Evolutionary conservation across 2,113 vertebrate species (phyloP), one percentile per base, ranked within the genome.

Genomic region (Chaetops frenatus): DNA sequence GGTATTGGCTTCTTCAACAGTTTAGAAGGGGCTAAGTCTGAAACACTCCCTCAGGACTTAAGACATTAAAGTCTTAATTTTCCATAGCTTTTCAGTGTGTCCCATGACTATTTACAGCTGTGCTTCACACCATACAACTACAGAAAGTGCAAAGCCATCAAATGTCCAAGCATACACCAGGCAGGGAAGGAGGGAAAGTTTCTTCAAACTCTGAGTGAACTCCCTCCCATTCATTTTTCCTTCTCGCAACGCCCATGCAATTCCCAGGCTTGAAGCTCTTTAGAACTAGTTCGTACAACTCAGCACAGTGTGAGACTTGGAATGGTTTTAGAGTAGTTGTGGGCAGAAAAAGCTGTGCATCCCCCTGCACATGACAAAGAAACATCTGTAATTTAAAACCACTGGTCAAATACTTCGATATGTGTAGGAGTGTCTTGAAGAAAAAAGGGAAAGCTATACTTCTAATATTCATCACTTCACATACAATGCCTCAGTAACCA

Each of bases 381-480:
- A 95, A 94, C 79, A 94, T 90, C 90, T 96, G 94, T 96, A 92
- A 81, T 24, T 86, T 92, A 81, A 94, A 92, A 96, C 31, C 79
- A 80, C 56, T 90, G 92, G 90, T 93, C 95, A 88, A 96, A 96
- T 90, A 67, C 71, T 95, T 94, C 1, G 51, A 83, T 94, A 92
- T 71, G 79, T 48, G 90, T 94, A 77, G 93, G 95, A 91, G 92
- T 92, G 51, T 56, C 54, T 74, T 66, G 38, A 89, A 84, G 48
- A 90, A 91, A 54, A 94, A 94, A 86, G 29, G 38, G 29, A 95
- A 93, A 90, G 36, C 67, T 86, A 27, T 29, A 77, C 33, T 90
- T 33, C 54, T 76, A 28, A 87, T 80, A 88, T 28, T 91, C 42
- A 77, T 78, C 77, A 42, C 77, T 86, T 88, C 58, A 80, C 25